Conservation (phyloP, 2,797 vertebrate genomes). For the Chanos chanos region DNA sequence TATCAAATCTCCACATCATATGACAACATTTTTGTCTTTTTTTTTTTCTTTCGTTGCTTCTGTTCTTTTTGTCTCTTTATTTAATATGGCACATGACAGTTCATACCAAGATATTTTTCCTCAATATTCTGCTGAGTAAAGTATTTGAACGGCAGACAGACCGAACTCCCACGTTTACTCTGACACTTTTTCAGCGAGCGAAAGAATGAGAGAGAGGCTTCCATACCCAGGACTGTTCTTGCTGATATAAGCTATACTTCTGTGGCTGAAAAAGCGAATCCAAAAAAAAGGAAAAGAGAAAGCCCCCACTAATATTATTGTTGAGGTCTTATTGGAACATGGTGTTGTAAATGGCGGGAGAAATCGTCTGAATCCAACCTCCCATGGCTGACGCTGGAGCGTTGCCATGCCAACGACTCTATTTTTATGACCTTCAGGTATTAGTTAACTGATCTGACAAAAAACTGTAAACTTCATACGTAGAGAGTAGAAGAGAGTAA, state of each 20-base stretch:
- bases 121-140: too few species aligned
- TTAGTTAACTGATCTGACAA: too few species aligned
- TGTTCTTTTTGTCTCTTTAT: too few species aligned
- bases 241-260: conserved; percentile 46
- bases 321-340: conserved; percentile 55
- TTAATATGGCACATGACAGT: too few species aligned
- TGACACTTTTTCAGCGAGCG: not conserved
- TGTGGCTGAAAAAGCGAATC: conserved; percentile 47
- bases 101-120: too few species aligned
- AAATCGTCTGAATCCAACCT: conserved; percentile 53
- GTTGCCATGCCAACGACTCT: conserved; percentile 21
- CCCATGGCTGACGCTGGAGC: conserved; percentile 52
- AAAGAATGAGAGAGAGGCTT: not conserved
- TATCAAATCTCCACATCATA: too few species aligned
- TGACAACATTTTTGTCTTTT: too few species aligned
- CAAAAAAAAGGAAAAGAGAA: too few species aligned
- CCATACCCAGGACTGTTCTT: conserved; percentile 7
- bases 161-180: conserved; percentile 1
- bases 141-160: not conserved
- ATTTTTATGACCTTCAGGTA: too few species aligned
- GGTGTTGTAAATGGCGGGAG: conserved; percentile 56
- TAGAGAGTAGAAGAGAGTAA: too few species aligned
- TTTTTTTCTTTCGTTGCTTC: too few species aligned
- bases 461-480: too few species aligned
- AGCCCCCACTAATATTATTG: conserved; percentile 62